Conservation (phyloP, 2,113 vertebrate species). For the Lophius piscatorius region DNA sequence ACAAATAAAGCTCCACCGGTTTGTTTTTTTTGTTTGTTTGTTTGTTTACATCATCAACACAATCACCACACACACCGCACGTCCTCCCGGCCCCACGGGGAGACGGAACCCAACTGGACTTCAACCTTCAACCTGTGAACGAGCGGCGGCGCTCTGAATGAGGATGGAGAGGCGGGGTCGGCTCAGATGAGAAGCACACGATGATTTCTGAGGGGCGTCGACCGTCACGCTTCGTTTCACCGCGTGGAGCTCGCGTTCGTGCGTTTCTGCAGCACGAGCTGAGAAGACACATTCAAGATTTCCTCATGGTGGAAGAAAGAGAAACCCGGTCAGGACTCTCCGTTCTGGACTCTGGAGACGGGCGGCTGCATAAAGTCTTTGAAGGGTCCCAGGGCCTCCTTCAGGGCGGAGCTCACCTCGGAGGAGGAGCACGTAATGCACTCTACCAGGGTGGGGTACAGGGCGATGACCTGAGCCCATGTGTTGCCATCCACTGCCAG, state of each 20-base stretch:
- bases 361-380: constrained; percentile 99
- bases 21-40: constrained; percentile 51
- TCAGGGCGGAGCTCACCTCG: constrained; percentile 95
- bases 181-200: constrained; percentile 67
- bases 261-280: constrained; percentile 43
- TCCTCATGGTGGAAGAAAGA: constrained; percentile 69
- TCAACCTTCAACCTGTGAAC: constrained; percentile 71
- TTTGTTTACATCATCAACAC: constrained; percentile 88
- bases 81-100: constrained; percentile 81
- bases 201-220: constrained; percentile 46
- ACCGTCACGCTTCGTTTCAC: constrained; percentile 56
- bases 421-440: constrained; percentile 97
- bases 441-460: constrained; percentile 97
- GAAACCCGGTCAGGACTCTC: constrained; percentile 89
- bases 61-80: constrained; percentile 91
- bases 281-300: constrained; percentile 74
- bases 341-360: constrained; percentile 94
- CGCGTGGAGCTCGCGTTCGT: constrained; percentile 51
- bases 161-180: constrained; percentile 36
- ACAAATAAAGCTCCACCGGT: constrained; percentile 85
- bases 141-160: constrained; percentile 77
- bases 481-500: constrained; percentile 92
- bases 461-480: constrained; percentile 96
- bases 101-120: constrained; percentile 57
- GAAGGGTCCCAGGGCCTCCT: constrained; percentile 96